Evolutionary conservation across 2,797 vertebrate genomes (phyloP).

Genomic region (Zalophus californianus): DNA sequence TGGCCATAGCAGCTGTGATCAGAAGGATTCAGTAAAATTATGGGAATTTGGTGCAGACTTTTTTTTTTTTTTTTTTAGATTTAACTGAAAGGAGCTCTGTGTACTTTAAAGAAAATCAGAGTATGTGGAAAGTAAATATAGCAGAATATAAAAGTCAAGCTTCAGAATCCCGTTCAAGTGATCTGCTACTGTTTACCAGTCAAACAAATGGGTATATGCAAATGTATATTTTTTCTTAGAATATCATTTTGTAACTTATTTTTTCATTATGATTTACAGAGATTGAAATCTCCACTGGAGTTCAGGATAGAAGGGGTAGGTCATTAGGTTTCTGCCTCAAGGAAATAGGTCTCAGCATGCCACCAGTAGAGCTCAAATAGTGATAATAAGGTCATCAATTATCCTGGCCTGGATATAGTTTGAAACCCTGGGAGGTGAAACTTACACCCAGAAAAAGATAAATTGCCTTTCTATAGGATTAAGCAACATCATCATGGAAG

Average conservation of each 20-base stretch:
- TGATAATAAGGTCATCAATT: constrained; percentile 83
- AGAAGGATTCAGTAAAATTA: constrained; percentile 24
- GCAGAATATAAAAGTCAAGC: not conserved
- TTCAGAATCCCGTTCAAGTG: not conserved
- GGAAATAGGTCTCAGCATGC: constrained; percentile 81
- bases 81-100: not conserved
- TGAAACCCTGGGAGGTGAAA: constrained; percentile 76
- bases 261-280: constrained; percentile 76
- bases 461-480: constrained; percentile 70
- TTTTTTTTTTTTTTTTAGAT: not conserved
- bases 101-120: not conserved
- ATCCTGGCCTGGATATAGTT: constrained; percentile 64
- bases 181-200: constrained; percentile 67
- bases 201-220: constrained; percentile 77
- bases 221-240: constrained; percentile 30
- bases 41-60: not conserved
- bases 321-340: constrained; percentile 82
- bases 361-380: constrained; percentile 72
- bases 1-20: not conserved
- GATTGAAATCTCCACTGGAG: constrained; percentile 78
- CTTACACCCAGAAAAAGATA: constrained; percentile 67
- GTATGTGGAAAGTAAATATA: not conserved
- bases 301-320: constrained; percentile 73
- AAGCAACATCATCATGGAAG: constrained; percentile 56
- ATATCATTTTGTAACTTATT: constrained; percentile 44